A percentile compares a stretch with the other conserved stretches of the same genome.
phyloP scores from a whole-genome alignment of 1,140 invertebrate species.

The Lasioglossum albipes region DNA sequence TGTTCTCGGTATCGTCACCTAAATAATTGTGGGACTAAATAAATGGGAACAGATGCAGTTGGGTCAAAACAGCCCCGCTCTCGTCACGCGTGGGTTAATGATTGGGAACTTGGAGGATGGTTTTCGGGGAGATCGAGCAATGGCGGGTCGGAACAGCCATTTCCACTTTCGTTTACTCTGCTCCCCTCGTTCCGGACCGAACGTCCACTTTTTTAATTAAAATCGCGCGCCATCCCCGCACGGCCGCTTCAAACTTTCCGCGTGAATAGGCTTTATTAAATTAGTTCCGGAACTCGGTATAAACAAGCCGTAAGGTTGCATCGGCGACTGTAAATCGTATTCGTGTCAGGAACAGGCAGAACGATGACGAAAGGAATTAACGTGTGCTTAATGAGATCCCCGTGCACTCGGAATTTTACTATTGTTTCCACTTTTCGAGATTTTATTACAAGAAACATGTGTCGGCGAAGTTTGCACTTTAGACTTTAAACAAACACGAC shows the following conservation, averaged over 20 bases:
- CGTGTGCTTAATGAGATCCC: background rate
- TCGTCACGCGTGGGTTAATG: too few species aligned
- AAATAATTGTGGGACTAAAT: too few species aligned
- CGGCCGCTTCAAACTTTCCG: conserved; percentile 9
- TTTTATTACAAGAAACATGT: too few species aligned
- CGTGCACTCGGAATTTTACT: background rate
- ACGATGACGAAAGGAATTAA: background rate
- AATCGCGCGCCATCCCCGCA: conserved; percentile 6
- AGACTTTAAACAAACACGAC: too few species aligned
- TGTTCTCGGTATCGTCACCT: too few species aligned
- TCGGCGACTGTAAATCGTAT: conserved; percentile 12
- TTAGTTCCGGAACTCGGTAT: conserved; percentile 31
- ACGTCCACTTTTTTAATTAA: conserved; percentile 62
- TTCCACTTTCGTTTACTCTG: conserved; percentile 3
- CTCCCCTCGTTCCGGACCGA: background rate
- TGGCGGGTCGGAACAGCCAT: background rate
- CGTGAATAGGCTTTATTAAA: conserved; percentile 48
- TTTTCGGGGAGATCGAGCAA: background rate
- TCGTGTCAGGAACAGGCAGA: background rate
- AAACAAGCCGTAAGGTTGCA: conserved; percentile 34
- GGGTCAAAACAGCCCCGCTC: too few species aligned
- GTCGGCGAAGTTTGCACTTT: too few species aligned
- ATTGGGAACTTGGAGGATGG: background rate
- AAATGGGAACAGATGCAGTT: too few species aligned
- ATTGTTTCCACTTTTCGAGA: background rate